Evolutionary conservation across 2,888 invertebrate species (phyloP).

Genomic region (Scelioninae gen. 2): DNA sequence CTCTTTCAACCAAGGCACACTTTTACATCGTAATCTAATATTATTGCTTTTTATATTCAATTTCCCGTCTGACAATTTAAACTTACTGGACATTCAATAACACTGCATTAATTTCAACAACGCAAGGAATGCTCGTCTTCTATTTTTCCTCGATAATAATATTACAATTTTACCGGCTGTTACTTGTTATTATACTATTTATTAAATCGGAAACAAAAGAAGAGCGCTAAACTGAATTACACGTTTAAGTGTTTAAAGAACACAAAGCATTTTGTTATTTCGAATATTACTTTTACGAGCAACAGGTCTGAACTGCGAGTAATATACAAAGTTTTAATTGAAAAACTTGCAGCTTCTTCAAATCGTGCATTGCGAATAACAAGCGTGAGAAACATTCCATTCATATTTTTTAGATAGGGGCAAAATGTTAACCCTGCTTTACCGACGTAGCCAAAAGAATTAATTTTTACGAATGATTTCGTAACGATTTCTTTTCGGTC

Average conservation of each 20-base stretch:
- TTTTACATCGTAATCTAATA: not conserved
- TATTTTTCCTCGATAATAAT: not conserved
- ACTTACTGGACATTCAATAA: conserved; percentile 1
- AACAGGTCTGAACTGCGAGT: conserved; percentile 32
- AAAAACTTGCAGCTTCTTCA: conserved; percentile 47
- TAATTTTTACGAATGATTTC: too few species aligned
- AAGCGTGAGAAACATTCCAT: conserved; percentile 6
- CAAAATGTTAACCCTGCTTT: too few species aligned
- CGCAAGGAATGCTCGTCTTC: not conserved
- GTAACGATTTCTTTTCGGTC: too few species aligned
- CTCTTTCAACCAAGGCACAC: not conserved
- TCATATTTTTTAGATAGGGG: conserved; percentile 2
- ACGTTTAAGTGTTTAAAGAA: conserved; percentile 5
- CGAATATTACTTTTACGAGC: conserved; percentile 39
- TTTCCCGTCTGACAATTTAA: not conserved
- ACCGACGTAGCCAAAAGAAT: too few species aligned
- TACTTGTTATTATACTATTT: not conserved
- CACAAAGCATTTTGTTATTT: conserved; percentile 27
- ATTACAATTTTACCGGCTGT: not conserved
- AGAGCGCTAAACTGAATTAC: not conserved
- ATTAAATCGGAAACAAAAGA: conserved; percentile 3
- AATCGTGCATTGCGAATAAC: conserved; percentile 9
- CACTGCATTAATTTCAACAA: not conserved
- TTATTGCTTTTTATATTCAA: not conserved
- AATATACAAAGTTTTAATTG: conserved; percentile 41